These are phyloP conservation scores for Anthopleura xanthogrammica DNA, from an alignment of 92 coral and sea anemone species.

Conservation along the genomic window DNA sequence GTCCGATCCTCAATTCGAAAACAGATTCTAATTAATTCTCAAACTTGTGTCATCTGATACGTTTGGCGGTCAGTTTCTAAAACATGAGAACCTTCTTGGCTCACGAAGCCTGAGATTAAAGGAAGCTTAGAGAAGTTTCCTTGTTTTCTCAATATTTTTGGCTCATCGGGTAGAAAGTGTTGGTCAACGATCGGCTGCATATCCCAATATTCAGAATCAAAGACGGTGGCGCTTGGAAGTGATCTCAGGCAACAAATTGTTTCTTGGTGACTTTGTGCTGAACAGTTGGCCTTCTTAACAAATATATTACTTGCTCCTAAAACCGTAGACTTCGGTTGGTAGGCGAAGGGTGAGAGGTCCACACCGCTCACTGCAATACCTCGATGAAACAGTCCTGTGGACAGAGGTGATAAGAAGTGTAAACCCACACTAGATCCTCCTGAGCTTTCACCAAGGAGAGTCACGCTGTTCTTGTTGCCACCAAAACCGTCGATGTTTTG, in stretches of 20 bases:
- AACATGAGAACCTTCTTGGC: conserved; percentile 60
- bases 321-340: conserved; percentile 31
- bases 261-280: background rate
- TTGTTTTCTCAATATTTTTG: conserved; percentile 45
- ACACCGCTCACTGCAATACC: conserved; percentile 67
- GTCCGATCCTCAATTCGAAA: background rate
- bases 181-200: conserved; percentile 47
- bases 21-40: background rate
- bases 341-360: conserved; percentile 65
- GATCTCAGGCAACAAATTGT: conserved; percentile 37
- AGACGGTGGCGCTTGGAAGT: background rate
- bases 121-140: conserved; percentile 65
- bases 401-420: conserved; percentile 59
- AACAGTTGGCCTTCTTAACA: conserved; percentile 38
- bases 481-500: conserved; percentile 53
- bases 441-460: conserved; percentile 68
- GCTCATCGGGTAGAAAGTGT: conserved; percentile 55
- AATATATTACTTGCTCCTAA: conserved; percentile 16
- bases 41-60: conserved; percentile 13
- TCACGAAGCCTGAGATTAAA: conserved; percentile 62
- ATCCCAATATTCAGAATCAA: background rate
- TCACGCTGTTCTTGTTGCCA: conserved; percentile 57
- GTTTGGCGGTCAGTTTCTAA: background rate
- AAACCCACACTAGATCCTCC: conserved; percentile 70
- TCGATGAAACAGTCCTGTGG: conserved; percentile 57